Percentiles rank a stretch among this genome's conserved stretches.
Conservation (phyloP, 1,140 invertebrate species). For the Philaenus spumarius region DNA sequence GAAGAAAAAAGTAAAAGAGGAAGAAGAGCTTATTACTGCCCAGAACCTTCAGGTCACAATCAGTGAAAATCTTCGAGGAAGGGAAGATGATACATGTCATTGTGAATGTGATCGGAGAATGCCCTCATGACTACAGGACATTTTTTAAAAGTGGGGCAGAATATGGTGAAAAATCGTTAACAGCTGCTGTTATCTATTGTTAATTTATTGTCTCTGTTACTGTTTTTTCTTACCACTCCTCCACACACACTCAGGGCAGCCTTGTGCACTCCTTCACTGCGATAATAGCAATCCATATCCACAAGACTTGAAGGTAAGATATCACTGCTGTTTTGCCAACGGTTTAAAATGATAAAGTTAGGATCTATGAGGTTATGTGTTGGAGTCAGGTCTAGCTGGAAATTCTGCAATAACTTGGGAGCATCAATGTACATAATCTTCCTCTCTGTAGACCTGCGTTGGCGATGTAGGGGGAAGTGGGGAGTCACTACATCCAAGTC, state of each 20-base stretch:
- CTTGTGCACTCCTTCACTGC: slow-evolving; percentile 17
- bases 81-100: too few relatives aligned
- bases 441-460: background rate
- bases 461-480: background rate
- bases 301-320: slow-evolving; percentile 14
- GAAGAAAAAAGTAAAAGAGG: too few relatives aligned
- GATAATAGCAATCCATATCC: slow-evolving; percentile 26
- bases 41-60: too few relatives aligned
- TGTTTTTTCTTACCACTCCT: slow-evolving; percentile 29
- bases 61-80: too few relatives aligned
- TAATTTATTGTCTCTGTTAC: too few relatives aligned
- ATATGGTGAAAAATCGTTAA: too few relatives aligned
- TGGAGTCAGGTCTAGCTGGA: slow-evolving; percentile 18
- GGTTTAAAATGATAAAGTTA: slow-evolving; percentile 21
- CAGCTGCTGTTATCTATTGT: too few relatives aligned
- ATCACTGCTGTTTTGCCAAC: slow-evolving; percentile 18
- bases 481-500: slow-evolving; percentile 5
- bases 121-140: too few relatives aligned
- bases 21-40: too few relatives aligned
- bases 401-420: slow-evolving; percentile 1
- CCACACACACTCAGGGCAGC: slow-evolving; percentile 30
- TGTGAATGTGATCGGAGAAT: too few relatives aligned
- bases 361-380: slow-evolving; percentile 17
- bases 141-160: too few relatives aligned
- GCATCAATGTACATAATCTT: slow-evolving; percentile 8